phyloP scores from a whole-genome alignment of 2,797 vertebrate species.

The Semotilus atromaculatus region DNA sequence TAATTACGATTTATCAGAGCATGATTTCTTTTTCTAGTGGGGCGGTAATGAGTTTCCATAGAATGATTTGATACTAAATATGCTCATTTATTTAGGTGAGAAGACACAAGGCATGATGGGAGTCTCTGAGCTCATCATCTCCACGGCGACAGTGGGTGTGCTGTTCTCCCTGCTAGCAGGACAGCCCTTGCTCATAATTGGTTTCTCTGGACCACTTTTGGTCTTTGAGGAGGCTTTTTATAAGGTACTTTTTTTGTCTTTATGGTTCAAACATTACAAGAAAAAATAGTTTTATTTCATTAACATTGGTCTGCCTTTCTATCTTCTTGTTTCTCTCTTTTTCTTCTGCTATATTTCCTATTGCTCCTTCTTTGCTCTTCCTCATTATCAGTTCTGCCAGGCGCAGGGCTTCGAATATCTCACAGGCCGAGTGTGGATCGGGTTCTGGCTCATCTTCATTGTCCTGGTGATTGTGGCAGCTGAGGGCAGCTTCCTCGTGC shows the following conservation, averaged over 20 bases:
- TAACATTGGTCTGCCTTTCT: background rate
- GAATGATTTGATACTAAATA: background rate
- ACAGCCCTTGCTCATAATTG: conserved; percentile 94
- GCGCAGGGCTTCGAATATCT: conserved; percentile 92
- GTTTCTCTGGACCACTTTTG: conserved; percentile 94
- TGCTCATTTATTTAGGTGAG: conserved; percentile 81
- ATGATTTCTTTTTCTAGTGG: background rate
- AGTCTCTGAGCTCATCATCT: conserved; percentile 95
- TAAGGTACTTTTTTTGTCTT: conserved; percentile 78
- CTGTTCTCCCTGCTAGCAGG: conserved; percentile 92
- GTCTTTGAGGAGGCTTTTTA: conserved; percentile 98
- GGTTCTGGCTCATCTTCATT: conserved; percentile 94
- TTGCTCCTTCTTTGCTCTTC: background rate
- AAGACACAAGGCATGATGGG: conserved; percentile 98
- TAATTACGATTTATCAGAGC: background rate
- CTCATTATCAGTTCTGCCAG: conserved; percentile 87
- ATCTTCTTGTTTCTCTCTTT: background rate
- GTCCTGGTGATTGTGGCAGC: conserved; percentile 93
- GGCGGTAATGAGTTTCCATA: background rate
- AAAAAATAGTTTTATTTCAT: background rate
- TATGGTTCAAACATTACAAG: background rate
- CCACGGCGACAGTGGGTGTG: conserved; percentile 90
- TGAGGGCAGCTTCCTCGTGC: conserved; percentile 95
- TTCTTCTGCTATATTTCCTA: background rate
- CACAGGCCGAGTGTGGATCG: conserved; percentile 96